These are phyloP conservation scores for Bettongia penicillata DNA, from an alignment of 2,113 vertebrate species.

Conservation along the genomic window DNA sequence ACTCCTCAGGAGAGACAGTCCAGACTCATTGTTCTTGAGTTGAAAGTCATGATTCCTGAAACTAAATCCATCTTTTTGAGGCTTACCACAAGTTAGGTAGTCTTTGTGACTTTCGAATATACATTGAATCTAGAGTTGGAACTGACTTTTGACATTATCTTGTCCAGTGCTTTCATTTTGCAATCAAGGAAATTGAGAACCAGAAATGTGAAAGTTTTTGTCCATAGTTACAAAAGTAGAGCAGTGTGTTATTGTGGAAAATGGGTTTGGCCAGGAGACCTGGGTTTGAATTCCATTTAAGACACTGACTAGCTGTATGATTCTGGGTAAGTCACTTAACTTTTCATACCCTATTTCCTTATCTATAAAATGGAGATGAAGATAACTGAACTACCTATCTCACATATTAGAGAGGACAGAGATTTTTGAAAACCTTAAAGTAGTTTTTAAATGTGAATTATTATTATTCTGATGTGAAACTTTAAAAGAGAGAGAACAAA, in stretches of 20 bases:
- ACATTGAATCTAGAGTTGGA: background rate
- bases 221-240: background rate
- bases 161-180: background rate
- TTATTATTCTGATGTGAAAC: background rate
- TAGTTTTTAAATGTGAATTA: background rate
- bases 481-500: background rate
- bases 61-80: background rate
- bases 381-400: background rate
- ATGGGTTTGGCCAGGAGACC: background rate
- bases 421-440: background rate
- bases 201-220: background rate
- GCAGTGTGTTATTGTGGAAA: background rate
- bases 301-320: background rate
- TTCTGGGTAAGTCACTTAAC: background rate
- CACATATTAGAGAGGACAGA: background rate
- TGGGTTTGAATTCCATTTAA: background rate
- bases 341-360: background rate
- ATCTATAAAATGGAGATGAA: background rate
- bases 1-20: background rate
- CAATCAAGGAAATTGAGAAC: background rate
- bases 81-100: background rate
- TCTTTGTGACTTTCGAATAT: background rate
- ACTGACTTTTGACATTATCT: background rate
- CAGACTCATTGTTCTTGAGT: background rate
- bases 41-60: background rate